Conservation (phyloP, 30 jellyfish, hydroid and myxozoan species). For the Nemopilema nomurai region DNA sequence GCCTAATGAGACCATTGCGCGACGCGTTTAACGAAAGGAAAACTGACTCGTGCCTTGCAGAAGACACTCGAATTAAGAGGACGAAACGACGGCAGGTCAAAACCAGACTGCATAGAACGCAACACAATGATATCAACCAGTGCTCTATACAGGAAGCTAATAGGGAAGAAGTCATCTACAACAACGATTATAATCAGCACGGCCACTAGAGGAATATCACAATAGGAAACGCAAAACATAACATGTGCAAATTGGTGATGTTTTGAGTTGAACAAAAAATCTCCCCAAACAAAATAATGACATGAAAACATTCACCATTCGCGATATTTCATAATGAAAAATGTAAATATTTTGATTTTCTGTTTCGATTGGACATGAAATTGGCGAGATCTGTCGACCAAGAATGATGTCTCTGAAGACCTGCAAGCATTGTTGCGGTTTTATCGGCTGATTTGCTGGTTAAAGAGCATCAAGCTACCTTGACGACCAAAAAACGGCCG, state of each 20-base stretch:
- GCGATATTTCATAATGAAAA: not conserved
- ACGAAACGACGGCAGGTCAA: not conserved
- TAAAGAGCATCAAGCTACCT: not conserved
- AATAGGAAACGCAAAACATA: not conserved
- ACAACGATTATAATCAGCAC: not conserved
- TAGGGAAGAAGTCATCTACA: not conserved
- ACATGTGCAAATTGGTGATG: not conserved
- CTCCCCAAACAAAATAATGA: not conserved
- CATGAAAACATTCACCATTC: not conserved
- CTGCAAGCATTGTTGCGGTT: not conserved
- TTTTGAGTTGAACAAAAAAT: not conserved
- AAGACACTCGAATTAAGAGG: not conserved
- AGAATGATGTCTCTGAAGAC: not conserved
- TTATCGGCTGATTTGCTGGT: not conserved
- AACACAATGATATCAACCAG: not conserved
- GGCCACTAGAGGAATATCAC: not conserved
- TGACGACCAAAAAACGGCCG: no score
- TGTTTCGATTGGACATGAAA: not conserved
- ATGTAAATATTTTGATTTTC: not conserved
- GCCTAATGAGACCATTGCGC: no score
- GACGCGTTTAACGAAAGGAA: no score
- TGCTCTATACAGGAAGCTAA: not conserved
- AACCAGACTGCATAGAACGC: not conserved
- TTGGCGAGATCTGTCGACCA: not conserved
- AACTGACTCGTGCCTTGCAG: no score